Evolutionary conservation across 2,888 invertebrate species (phyloP).

Genomic region (Metallyticus violacea): DNA sequence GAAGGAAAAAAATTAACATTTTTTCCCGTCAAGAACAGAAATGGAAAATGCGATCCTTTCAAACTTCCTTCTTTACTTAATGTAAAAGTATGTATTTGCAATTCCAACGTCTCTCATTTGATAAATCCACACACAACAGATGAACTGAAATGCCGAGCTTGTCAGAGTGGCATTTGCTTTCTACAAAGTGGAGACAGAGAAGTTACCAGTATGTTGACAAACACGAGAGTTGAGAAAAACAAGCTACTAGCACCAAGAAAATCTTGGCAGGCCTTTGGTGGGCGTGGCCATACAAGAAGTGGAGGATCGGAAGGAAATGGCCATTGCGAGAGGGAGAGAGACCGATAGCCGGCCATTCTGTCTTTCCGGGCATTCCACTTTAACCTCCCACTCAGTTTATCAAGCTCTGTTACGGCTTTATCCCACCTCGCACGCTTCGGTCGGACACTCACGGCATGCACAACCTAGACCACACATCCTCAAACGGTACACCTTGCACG

Average conservation of each 20-base stretch:
- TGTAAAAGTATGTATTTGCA: no score
- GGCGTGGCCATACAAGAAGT: not conserved
- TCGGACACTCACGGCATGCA: not conserved
- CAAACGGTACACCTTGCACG: no score
- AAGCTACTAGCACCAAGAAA: not conserved
- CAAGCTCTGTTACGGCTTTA: not conserved
- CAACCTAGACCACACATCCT: not conserved
- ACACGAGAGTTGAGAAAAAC: not conserved
- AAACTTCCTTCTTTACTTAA: no score
- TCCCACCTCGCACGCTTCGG: not conserved
- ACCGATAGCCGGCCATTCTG: not conserved
- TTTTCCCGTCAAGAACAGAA: no score
- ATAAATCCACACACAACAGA: no score
- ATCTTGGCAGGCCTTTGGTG: not conserved
- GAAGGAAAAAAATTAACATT: no score
- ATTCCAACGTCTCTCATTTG: no score
- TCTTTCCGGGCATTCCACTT: conserved; percentile 12
- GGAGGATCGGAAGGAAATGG: conserved; percentile 27
- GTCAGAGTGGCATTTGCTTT: not conserved
- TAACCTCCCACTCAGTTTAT: conserved; percentile 2
- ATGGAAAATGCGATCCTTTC: no score
- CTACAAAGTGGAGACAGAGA: not conserved
- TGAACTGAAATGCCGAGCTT: not conserved
- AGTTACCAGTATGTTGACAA: not conserved
- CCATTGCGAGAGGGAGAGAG: conserved; percentile 19